Conservation (phyloP, 2,888 invertebrate genomes). For the Notodonta dromedarius region DNA sequence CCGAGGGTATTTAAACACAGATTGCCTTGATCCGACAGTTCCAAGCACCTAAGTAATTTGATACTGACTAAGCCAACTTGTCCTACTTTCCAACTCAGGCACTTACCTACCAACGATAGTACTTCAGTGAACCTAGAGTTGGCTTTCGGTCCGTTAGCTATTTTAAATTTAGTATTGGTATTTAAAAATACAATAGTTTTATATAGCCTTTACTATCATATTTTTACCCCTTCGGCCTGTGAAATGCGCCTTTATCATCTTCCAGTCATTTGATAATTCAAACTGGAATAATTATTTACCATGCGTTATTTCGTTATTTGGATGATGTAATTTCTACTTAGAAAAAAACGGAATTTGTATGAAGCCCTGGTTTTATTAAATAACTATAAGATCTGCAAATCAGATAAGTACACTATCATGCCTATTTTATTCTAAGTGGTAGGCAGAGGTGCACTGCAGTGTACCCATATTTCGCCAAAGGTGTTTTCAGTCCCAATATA, state of each 20-base stretch:
- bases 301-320: neutral
- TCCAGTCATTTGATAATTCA: neutral
- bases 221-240: neutral
- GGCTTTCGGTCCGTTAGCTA: slow-evolving; percentile 21
- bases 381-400: too few species aligned
- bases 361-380: too few species aligned
- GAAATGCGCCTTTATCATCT: neutral
- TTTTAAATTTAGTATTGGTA: slow-evolving; percentile 8
- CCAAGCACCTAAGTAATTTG: slow-evolving; percentile 40
- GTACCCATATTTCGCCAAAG: too few species aligned
- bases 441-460: too few species aligned
- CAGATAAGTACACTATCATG: too few species aligned
- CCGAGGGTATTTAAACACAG: slow-evolving; percentile 23
- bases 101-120: neutral
- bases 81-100: slow-evolving; percentile 36
- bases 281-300: neutral
- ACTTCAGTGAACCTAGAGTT: slow-evolving; percentile 16
- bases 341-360: too few species aligned
- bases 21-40: slow-evolving; percentile 33
- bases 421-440: too few species aligned
- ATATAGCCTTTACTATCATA: neutral
- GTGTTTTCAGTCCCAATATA: too few species aligned
- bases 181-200: neutral
- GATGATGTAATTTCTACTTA: too few species aligned
- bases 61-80: slow-evolving; percentile 34